Conservation (phyloP, 2,797 vertebrate species). For the Gadopsis marmoratus region DNA sequence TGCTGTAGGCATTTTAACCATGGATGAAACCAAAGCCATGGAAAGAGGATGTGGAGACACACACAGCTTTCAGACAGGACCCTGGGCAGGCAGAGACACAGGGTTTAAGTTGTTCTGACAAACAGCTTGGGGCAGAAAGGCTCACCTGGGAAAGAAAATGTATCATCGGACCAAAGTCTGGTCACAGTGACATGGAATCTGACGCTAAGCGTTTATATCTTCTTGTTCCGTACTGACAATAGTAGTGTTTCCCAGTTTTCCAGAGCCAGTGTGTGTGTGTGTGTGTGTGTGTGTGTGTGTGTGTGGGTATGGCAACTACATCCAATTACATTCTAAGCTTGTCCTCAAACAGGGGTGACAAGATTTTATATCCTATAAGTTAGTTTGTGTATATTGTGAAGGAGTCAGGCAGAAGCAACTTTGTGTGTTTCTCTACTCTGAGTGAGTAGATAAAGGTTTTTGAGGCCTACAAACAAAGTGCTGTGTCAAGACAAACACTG, state of each 20-base stretch:
- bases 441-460: slow-evolving; percentile 40
- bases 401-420: neutral
- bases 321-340: slow-evolving; percentile 21
- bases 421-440: slow-evolving; percentile 7
- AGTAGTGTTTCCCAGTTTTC: neutral
- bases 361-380: slow-evolving; percentile 1
- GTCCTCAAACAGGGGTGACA: slow-evolving; percentile 16
- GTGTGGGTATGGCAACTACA: neutral
- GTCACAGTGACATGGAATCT: slow-evolving; percentile 33
- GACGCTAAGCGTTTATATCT: slow-evolving; percentile 18
- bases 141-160: slow-evolving; percentile 16
- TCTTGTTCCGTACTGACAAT: slow-evolving; percentile 9
- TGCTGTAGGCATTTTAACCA: neutral
- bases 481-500: slow-evolving; percentile 53
- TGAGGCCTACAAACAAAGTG: slow-evolving; percentile 53
- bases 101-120: slow-evolving; percentile 38
- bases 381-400: neutral
- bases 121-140: slow-evolving; percentile 32
- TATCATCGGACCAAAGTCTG: slow-evolving; percentile 3
- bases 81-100: slow-evolving; percentile 1
- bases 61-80: slow-evolving; percentile 8
- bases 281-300: neutral
- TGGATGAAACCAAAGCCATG: neutral
- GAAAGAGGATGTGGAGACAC: neutral
- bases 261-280: neutral